Percentiles rank a stretch among this genome's conserved stretches.
These are phyloP conservation scores for Tridacna gigas DNA, from an alignment of 2,888 invertebrate genomes.

Conservation along the genomic window DNA sequence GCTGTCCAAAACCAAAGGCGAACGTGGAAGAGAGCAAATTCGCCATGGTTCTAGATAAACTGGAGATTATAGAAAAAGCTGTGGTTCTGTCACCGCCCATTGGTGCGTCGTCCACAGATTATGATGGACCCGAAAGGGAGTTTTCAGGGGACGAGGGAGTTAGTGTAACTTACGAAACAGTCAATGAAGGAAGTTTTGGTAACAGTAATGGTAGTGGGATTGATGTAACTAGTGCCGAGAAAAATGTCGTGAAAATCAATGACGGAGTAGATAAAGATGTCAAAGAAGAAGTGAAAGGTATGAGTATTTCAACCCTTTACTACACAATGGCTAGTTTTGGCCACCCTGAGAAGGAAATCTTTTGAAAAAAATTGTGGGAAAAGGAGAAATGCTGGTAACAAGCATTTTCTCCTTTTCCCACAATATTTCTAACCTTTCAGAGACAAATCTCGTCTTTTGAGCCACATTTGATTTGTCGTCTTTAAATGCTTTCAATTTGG, in stretches of 20 bases:
- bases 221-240: neutral
- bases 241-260: neutral
- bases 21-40: slow-evolving; percentile 65
- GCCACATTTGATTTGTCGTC: too few species aligned
- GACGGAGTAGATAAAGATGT: neutral
- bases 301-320: too few species aligned
- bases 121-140: slow-evolving; percentile 23
- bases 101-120: slow-evolving; percentile 5
- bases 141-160: slow-evolving; percentile 52
- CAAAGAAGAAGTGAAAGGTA: slow-evolving; percentile 17
- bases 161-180: slow-evolving; percentile 49
- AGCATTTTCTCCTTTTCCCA: too few species aligned
- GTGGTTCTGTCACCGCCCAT: slow-evolving; percentile 22
- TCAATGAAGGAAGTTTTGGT: slow-evolving; percentile 33
- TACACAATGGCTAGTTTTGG: too few species aligned
- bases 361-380: too few species aligned
- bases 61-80: slow-evolving; percentile 66
- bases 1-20: slow-evolving; percentile 75
- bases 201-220: neutral
- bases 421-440: too few species aligned
- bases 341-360: too few species aligned
- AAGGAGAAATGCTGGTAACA: too few species aligned
- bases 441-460: too few species aligned
- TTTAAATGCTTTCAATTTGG: too few species aligned
- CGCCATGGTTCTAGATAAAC: slow-evolving; percentile 69